These are phyloP conservation scores for Enhydra lutris DNA, from an alignment of 2,113 vertebrate species.

Conservation along the genomic window DNA sequence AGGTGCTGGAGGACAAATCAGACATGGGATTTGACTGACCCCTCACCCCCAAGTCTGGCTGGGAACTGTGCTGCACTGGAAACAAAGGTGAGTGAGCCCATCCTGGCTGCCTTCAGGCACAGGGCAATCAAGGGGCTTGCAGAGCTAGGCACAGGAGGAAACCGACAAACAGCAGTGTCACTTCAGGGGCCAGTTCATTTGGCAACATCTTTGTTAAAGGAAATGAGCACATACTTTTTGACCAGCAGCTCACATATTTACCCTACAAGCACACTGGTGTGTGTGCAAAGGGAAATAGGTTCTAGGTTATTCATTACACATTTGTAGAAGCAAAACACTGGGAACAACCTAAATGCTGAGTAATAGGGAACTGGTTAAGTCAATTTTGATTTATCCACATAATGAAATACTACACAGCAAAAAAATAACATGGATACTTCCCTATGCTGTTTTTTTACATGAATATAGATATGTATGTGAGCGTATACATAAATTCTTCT, in stretches of 20 bases:
- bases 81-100: not conserved
- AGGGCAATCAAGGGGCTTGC: not conserved
- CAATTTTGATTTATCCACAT: not conserved
- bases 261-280: not conserved
- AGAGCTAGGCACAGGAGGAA: not conserved
- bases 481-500: not conserved
- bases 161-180: not conserved
- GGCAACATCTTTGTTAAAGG: not conserved
- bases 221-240: not conserved
- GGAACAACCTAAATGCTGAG: not conserved
- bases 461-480: too few species aligned
- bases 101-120: not conserved
- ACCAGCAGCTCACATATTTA: not conserved
- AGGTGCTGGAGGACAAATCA: not conserved
- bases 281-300: not conserved
- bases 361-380: not conserved
- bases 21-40: not conserved
- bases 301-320: not conserved
- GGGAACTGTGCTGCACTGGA: not conserved
- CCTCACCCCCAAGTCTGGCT: not conserved
- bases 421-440: not conserved
- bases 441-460: not conserved
- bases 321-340: not conserved
- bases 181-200: not conserved
- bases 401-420: not conserved